phyloP scores from a whole-genome alignment of 2,888 invertebrate genomes.

The Tachina lurida region DNA sequence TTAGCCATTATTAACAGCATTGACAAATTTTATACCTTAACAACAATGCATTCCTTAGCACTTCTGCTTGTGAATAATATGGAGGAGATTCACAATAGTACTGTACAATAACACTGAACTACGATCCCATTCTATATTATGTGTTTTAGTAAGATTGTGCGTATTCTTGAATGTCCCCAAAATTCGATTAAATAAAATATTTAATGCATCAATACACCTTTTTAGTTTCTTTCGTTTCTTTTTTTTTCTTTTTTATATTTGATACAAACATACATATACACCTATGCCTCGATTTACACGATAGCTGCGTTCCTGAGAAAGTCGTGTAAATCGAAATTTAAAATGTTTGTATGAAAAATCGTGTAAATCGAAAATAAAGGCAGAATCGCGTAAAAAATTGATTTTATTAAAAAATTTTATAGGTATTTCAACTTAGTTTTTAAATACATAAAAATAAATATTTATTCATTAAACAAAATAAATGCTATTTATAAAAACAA shows the following conservation, averaged over 20 bases:
- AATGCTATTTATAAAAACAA: too few relatives aligned
- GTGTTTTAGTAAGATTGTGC: conserved; percentile 20
- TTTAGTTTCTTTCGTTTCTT: conserved; percentile 5
- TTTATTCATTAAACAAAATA: too few relatives aligned
- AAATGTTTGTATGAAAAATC: too few relatives aligned
- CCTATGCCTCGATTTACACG: too few relatives aligned
- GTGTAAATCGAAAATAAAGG: too few relatives aligned
- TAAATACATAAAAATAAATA: too few relatives aligned
- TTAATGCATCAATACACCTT: conserved; percentile 69
- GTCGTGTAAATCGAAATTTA: too few relatives aligned
- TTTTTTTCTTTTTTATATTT: neutral
- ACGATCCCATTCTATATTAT: neutral
- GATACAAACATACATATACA: conserved; percentile 2
- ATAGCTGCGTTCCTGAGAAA: too few relatives aligned
- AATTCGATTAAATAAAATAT: conserved; percentile 71
- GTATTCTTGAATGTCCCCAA: conserved; percentile 71
- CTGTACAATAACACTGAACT: conserved; percentile 22
- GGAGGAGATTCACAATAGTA: conserved; percentile 72
- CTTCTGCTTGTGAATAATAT: conserved; percentile 5
- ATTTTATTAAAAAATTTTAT: too few relatives aligned
- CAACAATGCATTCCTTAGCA: conserved; percentile 10
- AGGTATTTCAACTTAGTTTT: too few relatives aligned
- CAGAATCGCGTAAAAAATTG: too few relatives aligned
- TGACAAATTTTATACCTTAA: neutral
- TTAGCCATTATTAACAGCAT: neutral